Conservation (phyloP, 2,888 invertebrate genomes). For the Saturnia pavonia region DNA sequence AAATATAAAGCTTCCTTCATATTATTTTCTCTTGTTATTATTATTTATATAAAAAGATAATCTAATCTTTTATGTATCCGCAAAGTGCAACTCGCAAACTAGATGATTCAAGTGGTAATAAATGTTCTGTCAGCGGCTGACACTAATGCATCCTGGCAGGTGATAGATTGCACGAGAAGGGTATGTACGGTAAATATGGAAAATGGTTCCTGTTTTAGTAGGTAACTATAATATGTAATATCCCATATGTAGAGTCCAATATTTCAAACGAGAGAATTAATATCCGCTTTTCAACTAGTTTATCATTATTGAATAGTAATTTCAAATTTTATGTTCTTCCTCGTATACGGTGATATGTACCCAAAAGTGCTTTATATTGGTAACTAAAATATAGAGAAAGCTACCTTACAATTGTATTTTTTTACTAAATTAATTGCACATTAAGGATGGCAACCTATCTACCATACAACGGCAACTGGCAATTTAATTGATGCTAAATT, state of each 20-base stretch:
- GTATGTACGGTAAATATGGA: conserved; percentile 11
- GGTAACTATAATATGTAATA: not conserved
- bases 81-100: conserved; percentile 16
- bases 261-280: not conserved
- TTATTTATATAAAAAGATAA: not conserved
- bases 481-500: no score
- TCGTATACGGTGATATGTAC: not conserved
- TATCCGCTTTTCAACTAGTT: not conserved
- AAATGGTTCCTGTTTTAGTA: conserved; percentile 2
- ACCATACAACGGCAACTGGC: no score
- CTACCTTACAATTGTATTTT: no score
- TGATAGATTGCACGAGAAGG: conserved; percentile 30
- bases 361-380: no score
- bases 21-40: not conserved
- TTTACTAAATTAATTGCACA: no score
- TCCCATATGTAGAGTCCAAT: not conserved
- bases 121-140: conserved; percentile 28
- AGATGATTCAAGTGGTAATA: conserved; percentile 13
- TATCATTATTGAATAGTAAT: not conserved
- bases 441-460: no score
- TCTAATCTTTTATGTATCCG: not conserved
- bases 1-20: not conserved
- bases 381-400: no score
- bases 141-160: conserved; percentile 31
- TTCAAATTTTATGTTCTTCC: no score